These are phyloP conservation scores for Cosmopolites sordidus DNA, from an alignment of 2,888 invertebrate species.

Conservation along the genomic window DNA sequence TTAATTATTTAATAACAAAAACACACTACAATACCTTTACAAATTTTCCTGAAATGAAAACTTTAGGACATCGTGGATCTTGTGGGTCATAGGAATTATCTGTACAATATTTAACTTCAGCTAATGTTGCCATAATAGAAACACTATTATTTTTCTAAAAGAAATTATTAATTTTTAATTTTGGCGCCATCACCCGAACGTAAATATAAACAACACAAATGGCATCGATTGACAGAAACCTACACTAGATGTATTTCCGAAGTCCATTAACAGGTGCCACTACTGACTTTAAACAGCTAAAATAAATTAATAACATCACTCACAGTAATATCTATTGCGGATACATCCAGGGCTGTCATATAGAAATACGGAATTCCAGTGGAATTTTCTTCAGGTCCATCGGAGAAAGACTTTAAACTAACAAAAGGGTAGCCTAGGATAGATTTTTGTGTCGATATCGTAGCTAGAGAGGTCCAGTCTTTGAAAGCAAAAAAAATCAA, in stretches of 20 bases:
- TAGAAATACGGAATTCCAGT: slow-evolving; percentile 72
- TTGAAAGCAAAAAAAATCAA: slow-evolving; percentile 28
- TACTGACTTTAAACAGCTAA: no score
- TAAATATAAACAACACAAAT: no score
- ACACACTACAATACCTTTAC: slow-evolving; percentile 50
- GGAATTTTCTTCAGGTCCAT: slow-evolving; percentile 63
- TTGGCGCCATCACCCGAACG: not conserved
- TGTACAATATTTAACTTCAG: slow-evolving; percentile 64
- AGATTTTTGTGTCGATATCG: slow-evolving; percentile 59
- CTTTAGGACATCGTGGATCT: slow-evolving; percentile 72
- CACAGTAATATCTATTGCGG: slow-evolving; percentile 64
- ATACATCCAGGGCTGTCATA: slow-evolving; percentile 67
- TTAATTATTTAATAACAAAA: no score
- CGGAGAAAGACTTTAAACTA: slow-evolving; percentile 66
- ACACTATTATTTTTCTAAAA: slow-evolving; percentile 60
- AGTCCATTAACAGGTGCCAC: no score
- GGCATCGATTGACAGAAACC: no score
- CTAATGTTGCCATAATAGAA: slow-evolving; percentile 65
- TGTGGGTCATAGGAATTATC: slow-evolving; percentile 63
- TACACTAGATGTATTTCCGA: no score
- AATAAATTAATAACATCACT: slow-evolving; percentile 7
- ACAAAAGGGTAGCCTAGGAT: slow-evolving; percentile 64
- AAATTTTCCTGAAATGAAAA: slow-evolving; percentile 65
- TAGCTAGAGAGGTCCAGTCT: slow-evolving; percentile 72
- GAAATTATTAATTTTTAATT: slow-evolving; percentile 4